Evolutionary conservation across 2,797 vertebrate genomes (phyloP).

Genomic region (Phrynocephalus guinanensis): DNA sequence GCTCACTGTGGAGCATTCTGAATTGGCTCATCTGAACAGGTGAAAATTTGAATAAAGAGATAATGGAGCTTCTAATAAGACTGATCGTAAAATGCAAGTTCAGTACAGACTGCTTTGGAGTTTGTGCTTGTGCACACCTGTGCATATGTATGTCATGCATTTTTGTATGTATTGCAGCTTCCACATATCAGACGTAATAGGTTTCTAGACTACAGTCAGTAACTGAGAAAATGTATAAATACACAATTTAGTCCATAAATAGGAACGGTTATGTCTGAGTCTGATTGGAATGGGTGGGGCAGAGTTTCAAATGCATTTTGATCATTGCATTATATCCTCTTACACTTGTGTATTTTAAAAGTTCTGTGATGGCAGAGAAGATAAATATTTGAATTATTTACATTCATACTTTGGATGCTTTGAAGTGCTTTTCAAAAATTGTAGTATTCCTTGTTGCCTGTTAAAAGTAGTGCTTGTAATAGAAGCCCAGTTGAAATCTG

Average conservation of each 20-base stretch:
- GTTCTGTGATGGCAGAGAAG: slow-evolving; percentile 22
- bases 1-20: not conserved
- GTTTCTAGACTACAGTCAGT: slow-evolving; percentile 14
- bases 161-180: not conserved
- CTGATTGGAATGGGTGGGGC: slow-evolving; percentile 7
- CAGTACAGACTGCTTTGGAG: not conserved
- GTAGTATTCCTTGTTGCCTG: slow-evolving; percentile 24
- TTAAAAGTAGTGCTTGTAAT: slow-evolving; percentile 36
- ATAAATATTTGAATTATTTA: slow-evolving; percentile 44
- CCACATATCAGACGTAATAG: not conserved
- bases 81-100: not conserved
- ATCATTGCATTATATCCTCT: slow-evolving; percentile 44
- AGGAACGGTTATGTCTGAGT: slow-evolving; percentile 39
- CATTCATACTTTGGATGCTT: slow-evolving; percentile 61
- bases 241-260: slow-evolving; percentile 33
- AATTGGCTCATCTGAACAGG: not conserved
- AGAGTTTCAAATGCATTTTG: slow-evolving; percentile 39
- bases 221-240: slow-evolving; percentile 35
- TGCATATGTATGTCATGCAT: not conserved
- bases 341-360: slow-evolving; percentile 42
- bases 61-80: not conserved
- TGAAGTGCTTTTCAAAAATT: slow-evolving; percentile 78
- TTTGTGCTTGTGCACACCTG: not conserved
- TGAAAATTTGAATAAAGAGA: not conserved
- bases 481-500: slow-evolving; percentile 43